Percentiles rank a stretch among this genome's conserved stretches.
phyloP scores from a whole-genome alignment of 2,888 invertebrate species.

The Nemoura dubitans region DNA sequence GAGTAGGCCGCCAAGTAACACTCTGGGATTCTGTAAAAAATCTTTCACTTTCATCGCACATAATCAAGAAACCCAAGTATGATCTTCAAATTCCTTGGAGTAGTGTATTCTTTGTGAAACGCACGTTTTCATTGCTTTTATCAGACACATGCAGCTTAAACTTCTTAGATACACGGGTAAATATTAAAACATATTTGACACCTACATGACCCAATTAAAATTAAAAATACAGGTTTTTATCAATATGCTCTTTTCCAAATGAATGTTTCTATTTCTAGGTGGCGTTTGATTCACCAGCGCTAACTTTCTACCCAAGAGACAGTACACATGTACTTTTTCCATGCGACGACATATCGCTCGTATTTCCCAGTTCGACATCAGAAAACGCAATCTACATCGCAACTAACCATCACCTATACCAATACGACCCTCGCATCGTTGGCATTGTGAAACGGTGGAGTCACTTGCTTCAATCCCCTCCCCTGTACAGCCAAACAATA shows the following conservation, averaged over 20 bases:
- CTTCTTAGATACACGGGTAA: slow-evolving; percentile 21
- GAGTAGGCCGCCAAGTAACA: neutral
- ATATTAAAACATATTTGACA: neutral
- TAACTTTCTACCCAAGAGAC: slow-evolving; percentile 16
- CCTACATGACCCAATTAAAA: too few species aligned
- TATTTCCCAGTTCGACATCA: slow-evolving; percentile 1
- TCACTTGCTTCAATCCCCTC: slow-evolving; percentile 9
- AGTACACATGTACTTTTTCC: neutral
- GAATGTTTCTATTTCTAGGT: neutral
- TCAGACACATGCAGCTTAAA: slow-evolving; percentile 22
- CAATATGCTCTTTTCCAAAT: neutral
- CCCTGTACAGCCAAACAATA: neutral
- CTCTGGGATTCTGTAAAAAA: neutral
- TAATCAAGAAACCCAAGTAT: slow-evolving; percentile 27
- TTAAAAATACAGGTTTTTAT: too few species aligned
- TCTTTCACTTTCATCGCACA: neutral
- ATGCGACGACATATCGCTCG: slow-evolving; percentile 21
- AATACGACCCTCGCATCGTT: neutral
- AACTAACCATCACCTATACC: neutral
- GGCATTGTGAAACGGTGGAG: neutral
- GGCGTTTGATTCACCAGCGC: neutral
- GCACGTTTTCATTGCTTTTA: neutral
- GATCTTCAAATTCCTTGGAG: neutral
- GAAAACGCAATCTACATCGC: neutral
- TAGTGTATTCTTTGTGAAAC: neutral